phyloP scores from a whole-genome alignment of 2,888 invertebrate species.

The Macropis europaea region DNA sequence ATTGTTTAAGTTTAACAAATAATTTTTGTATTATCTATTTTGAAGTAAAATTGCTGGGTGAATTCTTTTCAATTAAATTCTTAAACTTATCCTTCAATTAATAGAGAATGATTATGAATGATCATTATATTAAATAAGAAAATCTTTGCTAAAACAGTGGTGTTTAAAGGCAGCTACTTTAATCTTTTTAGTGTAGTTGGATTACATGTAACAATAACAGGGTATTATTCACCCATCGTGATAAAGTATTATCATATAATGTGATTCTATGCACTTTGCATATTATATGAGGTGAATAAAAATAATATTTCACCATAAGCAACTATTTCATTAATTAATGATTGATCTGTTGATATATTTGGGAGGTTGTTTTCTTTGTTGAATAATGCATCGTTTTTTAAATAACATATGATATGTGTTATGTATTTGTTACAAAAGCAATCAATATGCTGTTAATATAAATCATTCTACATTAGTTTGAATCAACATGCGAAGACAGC shows the following conservation, averaged over 20 bases:
- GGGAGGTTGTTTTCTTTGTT: conserved; percentile 78
- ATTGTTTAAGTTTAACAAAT: conserved; percentile 45
- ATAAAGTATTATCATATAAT: conserved; percentile 67
- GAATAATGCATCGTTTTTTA: not conserved
- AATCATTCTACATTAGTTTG: not conserved
- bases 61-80: conserved; percentile 9
- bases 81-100: conserved; percentile 32
- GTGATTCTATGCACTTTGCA: conserved; percentile 76
- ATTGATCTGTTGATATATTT: conserved; percentile 74
- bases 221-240: conserved; percentile 63
- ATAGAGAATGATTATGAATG: conserved; percentile 18
- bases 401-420: not conserved
- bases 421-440: not conserved
- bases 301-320: conserved; percentile 75
- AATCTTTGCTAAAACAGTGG: conserved; percentile 65
- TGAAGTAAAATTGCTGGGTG: conserved; percentile 14
- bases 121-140: conserved; percentile 10
- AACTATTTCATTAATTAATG: conserved; percentile 78
- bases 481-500: conserved; percentile 72
- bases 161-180: conserved; percentile 34
- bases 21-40: not conserved
- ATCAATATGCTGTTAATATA: too few relatives aligned
- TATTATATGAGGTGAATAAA: conserved; percentile 79
- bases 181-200: conserved; percentile 54
- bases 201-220: conserved; percentile 53